These are phyloP conservation scores for Philonicus albiceps DNA, from an alignment of 2,888 invertebrate species.

Conservation along the genomic window DNA sequence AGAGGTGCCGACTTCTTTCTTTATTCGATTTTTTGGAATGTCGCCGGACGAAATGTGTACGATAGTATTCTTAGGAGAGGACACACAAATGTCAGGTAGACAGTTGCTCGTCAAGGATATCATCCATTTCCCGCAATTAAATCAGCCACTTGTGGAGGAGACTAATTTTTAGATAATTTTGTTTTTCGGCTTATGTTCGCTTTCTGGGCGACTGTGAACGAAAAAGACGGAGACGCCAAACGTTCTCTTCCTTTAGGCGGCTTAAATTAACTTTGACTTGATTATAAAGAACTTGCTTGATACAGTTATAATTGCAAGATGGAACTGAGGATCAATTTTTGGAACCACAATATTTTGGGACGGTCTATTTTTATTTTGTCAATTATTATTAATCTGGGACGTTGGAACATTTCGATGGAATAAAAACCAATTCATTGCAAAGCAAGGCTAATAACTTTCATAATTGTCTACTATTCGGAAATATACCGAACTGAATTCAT, in stretches of 20 bases:
- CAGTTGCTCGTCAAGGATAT: constrained; percentile 34
- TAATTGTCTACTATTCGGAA: too few species aligned
- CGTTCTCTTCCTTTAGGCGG: neutral
- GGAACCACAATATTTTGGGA: neutral
- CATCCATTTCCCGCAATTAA: constrained; percentile 32
- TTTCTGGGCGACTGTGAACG: neutral
- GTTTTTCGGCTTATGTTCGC: neutral
- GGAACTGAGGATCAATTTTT: neutral
- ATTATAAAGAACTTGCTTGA: neutral
- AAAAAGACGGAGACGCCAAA: neutral
- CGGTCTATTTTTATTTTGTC: neutral
- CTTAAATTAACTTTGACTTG: neutral
- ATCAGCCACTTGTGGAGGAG: neutral
- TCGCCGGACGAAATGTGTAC: constrained; percentile 10
- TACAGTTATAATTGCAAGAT: neutral
- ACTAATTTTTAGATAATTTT: neutral
- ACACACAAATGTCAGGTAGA: constrained; percentile 16
- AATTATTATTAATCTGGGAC: neutral
- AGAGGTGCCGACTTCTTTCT: neutral
- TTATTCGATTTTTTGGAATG: constrained; percentile 11
- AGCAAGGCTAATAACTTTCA: too few species aligned
- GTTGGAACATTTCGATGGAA: neutral
- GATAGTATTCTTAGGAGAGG: neutral
- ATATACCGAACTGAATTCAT: too few species aligned
- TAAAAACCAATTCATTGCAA: neutral